Percentiles rank a stretch among this genome's conserved stretches.
phyloP scores from a whole-genome alignment of 2,888 invertebrate genomes.

The Rhimphoctona megacephalus region DNA sequence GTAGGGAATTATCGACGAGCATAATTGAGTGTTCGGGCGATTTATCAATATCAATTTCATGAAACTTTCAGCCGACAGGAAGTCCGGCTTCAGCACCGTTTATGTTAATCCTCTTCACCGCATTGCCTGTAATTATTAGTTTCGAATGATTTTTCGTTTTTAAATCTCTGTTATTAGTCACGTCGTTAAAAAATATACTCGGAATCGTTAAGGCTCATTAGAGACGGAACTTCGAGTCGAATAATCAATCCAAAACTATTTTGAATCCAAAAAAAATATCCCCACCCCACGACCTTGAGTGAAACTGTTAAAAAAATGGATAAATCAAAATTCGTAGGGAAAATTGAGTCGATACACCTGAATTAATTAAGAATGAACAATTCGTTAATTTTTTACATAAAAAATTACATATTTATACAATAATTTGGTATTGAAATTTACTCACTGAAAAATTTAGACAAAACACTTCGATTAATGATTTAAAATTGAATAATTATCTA shows the following conservation, averaged over 20 bases:
- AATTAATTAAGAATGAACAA: no score
- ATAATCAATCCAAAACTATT: not conserved
- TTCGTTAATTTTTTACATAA: no score
- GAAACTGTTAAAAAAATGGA: no score
- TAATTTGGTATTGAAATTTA: no score
- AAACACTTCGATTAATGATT: not conserved
- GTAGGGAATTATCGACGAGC: constrained; percentile 6
- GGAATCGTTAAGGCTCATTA: constrained; percentile 10
- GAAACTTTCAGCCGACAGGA: constrained; percentile 74
- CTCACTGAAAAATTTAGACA: no score
- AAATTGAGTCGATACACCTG: no score
- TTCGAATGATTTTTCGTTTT: constrained; percentile 41
- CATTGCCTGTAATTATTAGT: constrained; percentile 75
- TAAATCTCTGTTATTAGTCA: constrained; percentile 5
- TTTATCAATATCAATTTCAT: constrained; percentile 33
- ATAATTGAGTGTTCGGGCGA: not conserved
- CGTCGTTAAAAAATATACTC: constrained; percentile 17
- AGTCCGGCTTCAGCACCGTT: constrained; percentile 77
- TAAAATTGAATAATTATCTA: not conserved
- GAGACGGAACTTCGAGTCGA: not conserved
- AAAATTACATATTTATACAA: no score
- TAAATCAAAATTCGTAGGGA: no score
- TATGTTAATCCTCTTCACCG: constrained; percentile 75
- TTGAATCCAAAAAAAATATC: not conserved
- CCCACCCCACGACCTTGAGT: no score